Evolutionary conservation across 2,113 vertebrate species (phyloP), one percentile per base, ranked within the genome.

Genomic region (Thunnus thynnus): DNA sequence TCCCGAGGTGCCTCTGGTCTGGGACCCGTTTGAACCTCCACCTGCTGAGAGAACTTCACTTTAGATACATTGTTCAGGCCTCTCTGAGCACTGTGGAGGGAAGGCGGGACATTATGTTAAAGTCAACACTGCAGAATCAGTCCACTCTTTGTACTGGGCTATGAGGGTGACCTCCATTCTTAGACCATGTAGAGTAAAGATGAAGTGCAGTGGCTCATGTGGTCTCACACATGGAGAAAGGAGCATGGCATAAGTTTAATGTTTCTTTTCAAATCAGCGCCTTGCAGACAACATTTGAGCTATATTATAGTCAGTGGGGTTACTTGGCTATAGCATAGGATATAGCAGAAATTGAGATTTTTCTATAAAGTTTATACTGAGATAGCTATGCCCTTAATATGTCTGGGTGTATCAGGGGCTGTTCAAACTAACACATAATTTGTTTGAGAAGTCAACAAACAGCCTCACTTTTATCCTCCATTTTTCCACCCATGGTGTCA

Each of bases 41-140:
- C 97, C 97, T 98, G 97, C 97, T 97, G 97, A 86, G 97, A 96
- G 91, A 93, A 96, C 95, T 95, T 97, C 95, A 96, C 96, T 97
- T 92, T 94, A 95, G 95, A 97, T 95, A 96, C 95, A 94, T 94
- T 93, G 94, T 95, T 94, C 96, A 94, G 93, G 93, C 95, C 95
- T 95, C 93, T 93, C 91, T 93, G 95, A 94, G 94, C 91, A 93
- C 86, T 92, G 93, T 92, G 74, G 90, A 88, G 89, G 86, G 86
- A 83, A 87, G 89, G 82, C 32, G 74, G 90, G 90, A 87, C 90
- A 86, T 95, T 95, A 95, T 93, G 94, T 94, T 96, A 94, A 94
- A 96, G 91, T 94, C 93, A 94, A 94, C 93, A 94, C 75, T 36
- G 32, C 72, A 76, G 80, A 88, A 89, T 92, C 93, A 91, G 87